Evolutionary conservation across 92 coral and sea anemone genomes (phyloP).

Genomic region (Phymanthus crucifer): DNA sequence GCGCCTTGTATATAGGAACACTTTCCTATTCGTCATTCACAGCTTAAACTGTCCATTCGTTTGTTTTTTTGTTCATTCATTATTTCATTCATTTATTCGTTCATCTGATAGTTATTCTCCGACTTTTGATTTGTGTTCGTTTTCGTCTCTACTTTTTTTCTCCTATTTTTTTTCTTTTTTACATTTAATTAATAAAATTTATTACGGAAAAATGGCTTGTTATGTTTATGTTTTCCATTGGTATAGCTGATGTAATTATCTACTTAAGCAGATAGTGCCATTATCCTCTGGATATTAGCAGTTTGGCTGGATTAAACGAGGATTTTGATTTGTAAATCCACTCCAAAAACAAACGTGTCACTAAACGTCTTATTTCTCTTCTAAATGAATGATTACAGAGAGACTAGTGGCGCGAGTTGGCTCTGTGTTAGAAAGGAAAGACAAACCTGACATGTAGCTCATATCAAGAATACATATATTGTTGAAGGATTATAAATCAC

Average conservation of each 20-base stretch:
- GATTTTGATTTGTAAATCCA: background rate
- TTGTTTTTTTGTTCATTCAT: too few relatives aligned
- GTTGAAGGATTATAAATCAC: too few relatives aligned
- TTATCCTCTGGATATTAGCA: background rate
- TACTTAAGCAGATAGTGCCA: background rate
- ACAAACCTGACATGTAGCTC: too few relatives aligned
- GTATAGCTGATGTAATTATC: background rate
- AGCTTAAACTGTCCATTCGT: background rate
- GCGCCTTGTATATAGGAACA: background rate
- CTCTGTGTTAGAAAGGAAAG: background rate
- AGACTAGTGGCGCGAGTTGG: background rate
- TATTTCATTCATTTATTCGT: background rate
- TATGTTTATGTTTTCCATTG: background rate
- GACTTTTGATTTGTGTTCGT: too few relatives aligned
- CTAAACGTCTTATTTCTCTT: background rate
- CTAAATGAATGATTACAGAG: background rate
- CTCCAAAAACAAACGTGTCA: background rate
- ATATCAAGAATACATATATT: too few relatives aligned
- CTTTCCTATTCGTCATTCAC: background rate
- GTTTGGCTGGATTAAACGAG: background rate
- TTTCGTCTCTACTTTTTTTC: background rate
- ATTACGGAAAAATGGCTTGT: background rate
- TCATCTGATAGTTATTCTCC: too few relatives aligned
- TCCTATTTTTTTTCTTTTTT: background rate
- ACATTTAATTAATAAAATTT: background rate